Base-by-base conservation (phyloP, 1,140 invertebrate genomes). In the Monochamus saltuarius region DNA sequence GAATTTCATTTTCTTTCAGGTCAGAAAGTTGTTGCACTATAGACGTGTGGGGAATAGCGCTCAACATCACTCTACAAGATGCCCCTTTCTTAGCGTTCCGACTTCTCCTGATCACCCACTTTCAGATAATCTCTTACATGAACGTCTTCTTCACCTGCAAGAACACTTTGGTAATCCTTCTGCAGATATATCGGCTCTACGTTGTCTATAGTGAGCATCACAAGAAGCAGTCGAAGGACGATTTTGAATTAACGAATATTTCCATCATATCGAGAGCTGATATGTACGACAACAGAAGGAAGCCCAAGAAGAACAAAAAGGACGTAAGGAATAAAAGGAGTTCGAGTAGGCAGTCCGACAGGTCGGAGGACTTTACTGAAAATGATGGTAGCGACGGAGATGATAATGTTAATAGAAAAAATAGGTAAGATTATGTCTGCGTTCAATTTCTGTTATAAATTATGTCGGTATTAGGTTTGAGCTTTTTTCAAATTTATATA, bases 91-190 rank as follows among this genome's bases (percentile, higher is more conserved):
- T 95, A 2, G 87, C 85, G 0, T 90, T 95, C 67, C 80, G 92
- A 3, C 77, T 94, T 2, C 81, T 94, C 11, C 86, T 95, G 11
- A 95, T 95, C 17, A 83, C 88, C 0, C 87, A 94, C 64, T 95
- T 92, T 72, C 83, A 87, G 56, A 92, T 95, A 14, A 88, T 95
- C 46, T 94, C 89, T 68, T 95, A 95, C 72, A 94, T 94, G 86
- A 95, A 95, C 68, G 87, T 95, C 49, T 96, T 95, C 76, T 95
- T 96, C 76, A 95, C 92, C 63, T 92, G 91, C 75, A 91, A 94
- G 72, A 94, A 94, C 68, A 91, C 89, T 1, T 78, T 94, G 67
- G 92, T 95, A 4, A 95, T 95, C 61, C 73, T 93, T 1, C 78
- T 95, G 0, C 90, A 95, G 70, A 79, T 94, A 38, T 95, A 95